These are phyloP conservation scores for Subanguina moxae DNA, from an alignment of 1,140 invertebrate genomes.

Conservation along the genomic window DNA sequence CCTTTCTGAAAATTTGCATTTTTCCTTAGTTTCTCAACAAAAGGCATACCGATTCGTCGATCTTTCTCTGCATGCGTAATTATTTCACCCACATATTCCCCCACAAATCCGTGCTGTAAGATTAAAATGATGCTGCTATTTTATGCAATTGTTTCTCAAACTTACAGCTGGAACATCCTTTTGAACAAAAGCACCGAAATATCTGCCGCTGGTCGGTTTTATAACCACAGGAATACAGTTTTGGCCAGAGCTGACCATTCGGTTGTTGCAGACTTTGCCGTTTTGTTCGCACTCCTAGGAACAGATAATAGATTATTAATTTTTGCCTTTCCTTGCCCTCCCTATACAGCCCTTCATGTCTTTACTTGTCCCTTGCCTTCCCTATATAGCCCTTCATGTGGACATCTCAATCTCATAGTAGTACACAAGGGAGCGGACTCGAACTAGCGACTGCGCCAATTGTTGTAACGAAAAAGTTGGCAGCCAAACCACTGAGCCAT, in stretches of 20 bases:
- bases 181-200: slow-evolving; percentile 17
- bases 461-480: too few species aligned
- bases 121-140: neutral
- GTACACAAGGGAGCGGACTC: too few species aligned
- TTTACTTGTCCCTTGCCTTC: too few species aligned
- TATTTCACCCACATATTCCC: slow-evolving; percentile 28
- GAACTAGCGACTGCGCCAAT: too few species aligned
- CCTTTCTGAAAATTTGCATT: neutral
- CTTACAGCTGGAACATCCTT: slow-evolving; percentile 19
- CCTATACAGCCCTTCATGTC: too few species aligned
- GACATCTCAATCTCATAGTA: too few species aligned
- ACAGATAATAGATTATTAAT: neutral
- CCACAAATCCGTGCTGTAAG: slow-evolving; percentile 27
- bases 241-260: slow-evolving; percentile 18
- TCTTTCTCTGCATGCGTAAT: slow-evolving; percentile 20
- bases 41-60: slow-evolving; percentile 7
- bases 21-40: too few species aligned
- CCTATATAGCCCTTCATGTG: too few species aligned
- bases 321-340: neutral
- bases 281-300: slow-evolving; percentile 20
- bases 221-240: slow-evolving; percentile 20
- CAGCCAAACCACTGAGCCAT: too few species aligned
- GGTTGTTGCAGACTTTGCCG: slow-evolving; percentile 14
- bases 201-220: slow-evolving; percentile 5
- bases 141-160: neutral